Base-by-base conservation (phyloP, 1,140 invertebrate genomes). In the Trichonephila inaurata region DNA sequence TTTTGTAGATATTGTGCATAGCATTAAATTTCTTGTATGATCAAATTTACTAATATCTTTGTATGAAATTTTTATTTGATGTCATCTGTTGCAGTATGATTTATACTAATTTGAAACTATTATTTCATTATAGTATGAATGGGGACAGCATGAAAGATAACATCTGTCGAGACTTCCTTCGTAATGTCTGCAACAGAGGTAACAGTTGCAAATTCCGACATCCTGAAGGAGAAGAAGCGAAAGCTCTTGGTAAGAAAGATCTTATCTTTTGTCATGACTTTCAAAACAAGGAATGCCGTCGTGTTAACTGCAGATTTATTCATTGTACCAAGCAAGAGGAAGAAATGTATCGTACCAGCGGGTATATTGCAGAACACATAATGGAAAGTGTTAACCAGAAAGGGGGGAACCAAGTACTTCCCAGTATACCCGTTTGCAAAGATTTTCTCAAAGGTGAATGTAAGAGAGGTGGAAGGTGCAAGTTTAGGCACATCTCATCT, bases 251-350 rank as follows among this genome's bases (percentile, higher is more conserved):
- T 33, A 95, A 94, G 64, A 94, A 94, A 66, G 95, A 95, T 92
- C 96, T 96, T 28, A 96, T 97, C 33, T 98, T 98, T 95, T 98
- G 98, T 95, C 98, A 98, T 95, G 98, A 98, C 95, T 98, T 97
- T 96, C 98, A 98, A 95, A 98, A 98, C 95, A 97, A 97, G 14
- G 96, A 96, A 88, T 97, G 97, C 95, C 96, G 96, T 16, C 96
- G 97, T 95, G 96, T 96, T 0, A 97, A 97, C 81, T 97, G 97
- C 95, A 97, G 97, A 95, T 98, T 98, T 95, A 96, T 98, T 62
- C 98, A 98, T 95, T 98, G 97, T 95, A 97, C 97, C 0, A 96
- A 97, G 60, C 97, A 97, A 94, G 98, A 98, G 94, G 97, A 98
- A 95, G 97, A 98, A 85, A 97, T 97, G 95, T 98, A 97, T 95